These are phyloP conservation scores for Pogonophryne albipinna DNA, from an alignment of 2,797 vertebrate genomes.

Conservation along the genomic window DNA sequence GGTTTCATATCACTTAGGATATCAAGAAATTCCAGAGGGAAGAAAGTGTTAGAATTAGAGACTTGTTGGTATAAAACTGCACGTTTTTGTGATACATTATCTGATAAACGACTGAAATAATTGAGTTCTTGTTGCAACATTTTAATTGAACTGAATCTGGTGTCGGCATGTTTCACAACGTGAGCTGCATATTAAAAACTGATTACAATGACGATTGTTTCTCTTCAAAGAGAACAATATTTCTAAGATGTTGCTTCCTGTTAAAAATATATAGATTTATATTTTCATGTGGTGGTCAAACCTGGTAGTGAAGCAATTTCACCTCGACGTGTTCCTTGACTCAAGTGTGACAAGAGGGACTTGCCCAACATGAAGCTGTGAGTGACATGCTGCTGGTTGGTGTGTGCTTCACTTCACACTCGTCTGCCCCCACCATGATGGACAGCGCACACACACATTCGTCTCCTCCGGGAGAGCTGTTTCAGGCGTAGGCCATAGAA, in stretches of 20 bases:
- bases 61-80: conserved; percentile 6
- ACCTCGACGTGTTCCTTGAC: conserved; percentile 40
- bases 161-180: neutral
- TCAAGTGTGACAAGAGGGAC: conserved; percentile 62
- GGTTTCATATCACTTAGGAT: conserved; percentile 38
- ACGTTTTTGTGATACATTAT: conserved; percentile 40
- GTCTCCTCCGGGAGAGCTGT: conserved; percentile 66
- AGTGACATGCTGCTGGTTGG: conserved; percentile 62
- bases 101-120: conserved; percentile 33
- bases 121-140: conserved; percentile 19
- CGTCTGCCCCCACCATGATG: conserved; percentile 67
- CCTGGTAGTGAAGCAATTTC: conserved; percentile 29
- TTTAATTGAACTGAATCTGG: conserved; percentile 39
- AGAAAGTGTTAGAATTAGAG: neutral
- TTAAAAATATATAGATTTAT: neutral
- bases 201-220: neutral
- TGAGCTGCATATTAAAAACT: conserved; percentile 4
- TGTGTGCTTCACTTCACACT: conserved; percentile 72
- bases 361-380: conserved; percentile 59
- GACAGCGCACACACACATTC: conserved; percentile 60
- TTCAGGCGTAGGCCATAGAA: conserved; percentile 63
- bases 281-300: conserved; percentile 30
- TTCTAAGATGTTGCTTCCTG: neutral
- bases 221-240: neutral
- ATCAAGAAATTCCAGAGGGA: conserved; percentile 29